Percentiles rank a stretch among this genome's conserved stretches.
These are phyloP conservation scores for Tortrix viridana DNA, from an alignment of 2,888 invertebrate species.

Conservation along the genomic window DNA sequence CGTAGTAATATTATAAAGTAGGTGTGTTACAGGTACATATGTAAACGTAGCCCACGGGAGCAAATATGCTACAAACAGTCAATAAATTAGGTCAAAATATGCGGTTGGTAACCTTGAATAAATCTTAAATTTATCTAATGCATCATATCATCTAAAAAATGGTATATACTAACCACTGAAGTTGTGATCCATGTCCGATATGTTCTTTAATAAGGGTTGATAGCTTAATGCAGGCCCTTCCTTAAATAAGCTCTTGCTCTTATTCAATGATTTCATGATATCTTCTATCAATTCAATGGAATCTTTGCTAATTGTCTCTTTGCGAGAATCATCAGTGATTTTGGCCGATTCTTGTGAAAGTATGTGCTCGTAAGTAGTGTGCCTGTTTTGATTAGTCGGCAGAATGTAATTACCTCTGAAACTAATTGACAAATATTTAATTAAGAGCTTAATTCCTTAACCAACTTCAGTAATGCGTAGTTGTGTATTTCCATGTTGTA, in stretches of 20 bases:
- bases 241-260: conserved; percentile 28
- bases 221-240: conserved; percentile 5
- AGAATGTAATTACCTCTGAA: conserved; percentile 11
- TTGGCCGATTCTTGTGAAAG: conserved; percentile 34
- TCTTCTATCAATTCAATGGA: conserved; percentile 48
- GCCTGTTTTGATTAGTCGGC: not conserved
- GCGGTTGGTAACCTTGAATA: not conserved
- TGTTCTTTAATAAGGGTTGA: conserved; percentile 47
- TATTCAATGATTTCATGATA: conserved; percentile 52
- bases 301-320: conserved; percentile 16
- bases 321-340: conserved; percentile 15
- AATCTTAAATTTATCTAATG: too few relatives aligned
- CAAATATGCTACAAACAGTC: conserved; percentile 41
- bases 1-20: conserved; percentile 1
- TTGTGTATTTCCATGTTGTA: too few relatives aligned
- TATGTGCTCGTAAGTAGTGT: conserved; percentile 40
- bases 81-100: not conserved
- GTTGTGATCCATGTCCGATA: conserved; percentile 51
- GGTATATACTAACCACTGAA: conserved; percentile 55
- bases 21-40: conserved; percentile 19
- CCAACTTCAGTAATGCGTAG: too few relatives aligned
- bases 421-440: not conserved
- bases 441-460: too few relatives aligned
- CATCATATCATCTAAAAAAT: too few relatives aligned
- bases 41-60: conserved; percentile 26